Conservation (phyloP, 2,113 vertebrate species). For the Nothocercus julius region DNA sequence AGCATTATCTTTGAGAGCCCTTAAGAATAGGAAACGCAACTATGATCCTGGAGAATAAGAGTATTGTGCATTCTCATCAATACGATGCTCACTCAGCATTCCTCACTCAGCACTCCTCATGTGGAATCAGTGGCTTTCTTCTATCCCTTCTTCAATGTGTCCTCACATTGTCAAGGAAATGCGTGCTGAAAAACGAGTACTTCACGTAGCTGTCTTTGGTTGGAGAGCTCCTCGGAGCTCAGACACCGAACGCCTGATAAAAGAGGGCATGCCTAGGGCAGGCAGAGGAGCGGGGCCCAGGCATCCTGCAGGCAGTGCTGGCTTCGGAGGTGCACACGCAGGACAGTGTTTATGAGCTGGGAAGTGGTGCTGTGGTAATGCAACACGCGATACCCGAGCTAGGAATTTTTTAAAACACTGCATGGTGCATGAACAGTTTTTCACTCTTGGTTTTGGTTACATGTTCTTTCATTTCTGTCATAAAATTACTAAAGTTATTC, state of each 20-base stretch:
- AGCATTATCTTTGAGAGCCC: not conserved
- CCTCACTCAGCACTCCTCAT: not conserved
- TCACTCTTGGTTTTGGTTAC: not conserved
- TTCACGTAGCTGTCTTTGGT: not conserved
- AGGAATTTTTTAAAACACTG: not conserved
- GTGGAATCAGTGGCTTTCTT: not conserved
- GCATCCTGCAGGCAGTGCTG: not conserved
- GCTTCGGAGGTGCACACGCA: too few species aligned
- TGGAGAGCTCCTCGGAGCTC: conserved; percentile 1
- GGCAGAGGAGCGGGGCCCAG: not conserved
- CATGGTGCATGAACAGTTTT: not conserved
- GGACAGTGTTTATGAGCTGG: not conserved
- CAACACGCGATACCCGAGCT: not conserved
- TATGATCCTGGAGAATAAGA: not conserved
- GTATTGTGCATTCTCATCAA: not conserved
- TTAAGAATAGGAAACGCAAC: not conserved
- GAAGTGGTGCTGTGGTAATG: too few species aligned
- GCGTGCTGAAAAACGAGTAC: not conserved
- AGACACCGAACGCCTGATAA: not conserved
- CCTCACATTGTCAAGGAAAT: not conserved
- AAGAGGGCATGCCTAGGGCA: not conserved
- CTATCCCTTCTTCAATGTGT: not conserved
- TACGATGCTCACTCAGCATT: not conserved
- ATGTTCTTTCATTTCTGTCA: not conserved
- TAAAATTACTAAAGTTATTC: conserved; percentile 9